Base-by-base conservation (phyloP, 2,888 invertebrate genomes). In the Subacronicta megacephala region DNA sequence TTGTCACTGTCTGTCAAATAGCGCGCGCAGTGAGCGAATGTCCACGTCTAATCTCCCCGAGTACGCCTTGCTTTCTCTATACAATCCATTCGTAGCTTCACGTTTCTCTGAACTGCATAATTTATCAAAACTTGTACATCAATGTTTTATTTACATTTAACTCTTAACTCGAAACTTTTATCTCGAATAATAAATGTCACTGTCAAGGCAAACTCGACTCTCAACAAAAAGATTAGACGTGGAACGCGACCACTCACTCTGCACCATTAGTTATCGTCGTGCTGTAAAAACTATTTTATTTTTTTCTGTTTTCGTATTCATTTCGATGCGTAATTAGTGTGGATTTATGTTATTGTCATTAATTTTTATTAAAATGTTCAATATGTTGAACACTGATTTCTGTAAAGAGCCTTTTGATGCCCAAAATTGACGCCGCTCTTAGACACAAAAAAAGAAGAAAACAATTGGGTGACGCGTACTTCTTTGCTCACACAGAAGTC, bases 261-360 rank as follows among this genome's bases (percentile, higher is more conserved):
- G 94, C 94, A 93, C 94, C 77, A 69, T 91, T 94, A 94, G 94
- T 93, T 85, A 88, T 92, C 92, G 92, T 93, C 93, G 92, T 94
- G 92, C 88, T 93, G 93, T 93, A 92, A 91, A 87, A 88, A 86
- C 81, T 82, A 82, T 89, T 90, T 90, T 90, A 81, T 91, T 91
- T 88, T n/a, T 87, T 88, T 90, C 87, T 73, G 80, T 89, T 90
- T 92, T 91, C 82, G 85, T 91, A 85, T 90, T 92, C 85, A 90
- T 92, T 92, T 92, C 85, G 87, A 90, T 86, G 90, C 88, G 92
- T 93, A 90, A 88, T 93, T 93, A 94, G 93, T 93, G 90, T 93
- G 89, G 77, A 84, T 91, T 92, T 92, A 84, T 93, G 90, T 92
- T 91, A 84, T 87, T 87, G 81, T 89, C 85, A 90, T 92, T 90